phyloP scores from a whole-genome alignment of 2,797 vertebrate species.

The Melanogrammus aeglefinus region DNA sequence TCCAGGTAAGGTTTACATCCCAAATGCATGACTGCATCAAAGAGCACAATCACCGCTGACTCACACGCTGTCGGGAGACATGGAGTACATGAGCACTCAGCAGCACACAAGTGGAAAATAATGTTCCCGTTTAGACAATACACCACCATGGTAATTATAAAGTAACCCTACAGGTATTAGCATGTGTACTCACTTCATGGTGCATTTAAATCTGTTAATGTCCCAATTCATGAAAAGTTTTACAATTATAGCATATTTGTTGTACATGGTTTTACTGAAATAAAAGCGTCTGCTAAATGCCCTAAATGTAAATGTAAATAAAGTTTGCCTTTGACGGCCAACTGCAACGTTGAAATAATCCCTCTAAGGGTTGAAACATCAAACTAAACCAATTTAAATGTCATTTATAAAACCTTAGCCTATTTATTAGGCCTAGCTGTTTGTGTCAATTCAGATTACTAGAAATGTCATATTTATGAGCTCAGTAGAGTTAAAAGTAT shows the following conservation, averaged over 20 bases:
- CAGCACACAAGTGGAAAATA: background rate
- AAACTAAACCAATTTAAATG: background rate
- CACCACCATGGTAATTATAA: no score
- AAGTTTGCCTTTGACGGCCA: no score
- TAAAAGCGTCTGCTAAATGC: no score
- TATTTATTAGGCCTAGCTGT: background rate
- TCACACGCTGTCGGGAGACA: conserved; percentile 81
- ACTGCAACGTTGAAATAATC: background rate
- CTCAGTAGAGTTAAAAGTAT: background rate
- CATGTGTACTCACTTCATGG: background rate
- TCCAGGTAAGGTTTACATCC: conserved; percentile 98
- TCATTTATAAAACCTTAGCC: background rate
- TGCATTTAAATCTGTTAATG: background rate
- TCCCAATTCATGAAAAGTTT: no score
- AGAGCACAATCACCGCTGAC: conserved; percentile 86
- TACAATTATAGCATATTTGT: background rate
- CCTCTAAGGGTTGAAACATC: background rate
- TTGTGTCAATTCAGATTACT: conserved; percentile 1
- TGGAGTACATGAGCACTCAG: background rate
- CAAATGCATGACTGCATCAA: conserved; percentile 92
- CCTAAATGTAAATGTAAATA: no score
- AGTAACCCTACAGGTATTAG: no score
- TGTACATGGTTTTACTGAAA: background rate
- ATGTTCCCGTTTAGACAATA: background rate
- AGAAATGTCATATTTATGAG: background rate